Evolutionary conservation across 2,888 invertebrate species (phyloP), one percentile per base, ranked within the genome.

Genomic region (Lasioglossum malachurum): DNA sequence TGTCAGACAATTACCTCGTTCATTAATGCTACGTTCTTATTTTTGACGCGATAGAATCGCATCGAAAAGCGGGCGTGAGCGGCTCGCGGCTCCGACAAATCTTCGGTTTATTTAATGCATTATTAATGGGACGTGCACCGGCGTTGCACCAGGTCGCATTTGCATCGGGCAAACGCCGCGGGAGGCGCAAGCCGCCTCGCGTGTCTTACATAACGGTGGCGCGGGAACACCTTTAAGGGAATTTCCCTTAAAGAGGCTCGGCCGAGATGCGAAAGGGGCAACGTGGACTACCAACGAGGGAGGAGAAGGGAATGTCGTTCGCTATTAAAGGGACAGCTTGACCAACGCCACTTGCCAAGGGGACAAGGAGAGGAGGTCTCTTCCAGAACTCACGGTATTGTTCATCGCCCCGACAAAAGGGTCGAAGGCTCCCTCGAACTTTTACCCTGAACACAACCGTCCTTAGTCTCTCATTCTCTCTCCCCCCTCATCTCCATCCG

Each of bases 311-410:
- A 41, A 71, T n/a, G 41, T n/a, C n/a, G 69, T 35, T 67, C 76
- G 76, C 87, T 87, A 88, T 92, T 91, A 91, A 91, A 93, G 92
- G 89, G 91, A 92, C 92, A 90, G 91, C 92, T 93, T 92, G 93
- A 93, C 93, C 93, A 75, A 71, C 80, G 77, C 73, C 79, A 78
- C 86, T 83, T 57, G 35, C 75, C 74, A 57, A 60, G 72, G 69
- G 71, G 64, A 2, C 16, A 64, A 64, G 31, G 19, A 31, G 64
- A 64, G 16, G 19, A 44, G 44, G 44, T 44, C 44, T 64, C 19
- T 35, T 64, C 38, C 31, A 57, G 79, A 80, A 77, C 87, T 78
- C 79, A 75, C 83, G 23, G 23, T 80, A 91, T 93, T 93, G 93
- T 92, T 87, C 87, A 77, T 76, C 73, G 78, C 72, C 71, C 38